Conservation (phyloP, 2,888 invertebrate species). For the Nebria salina region DNA sequence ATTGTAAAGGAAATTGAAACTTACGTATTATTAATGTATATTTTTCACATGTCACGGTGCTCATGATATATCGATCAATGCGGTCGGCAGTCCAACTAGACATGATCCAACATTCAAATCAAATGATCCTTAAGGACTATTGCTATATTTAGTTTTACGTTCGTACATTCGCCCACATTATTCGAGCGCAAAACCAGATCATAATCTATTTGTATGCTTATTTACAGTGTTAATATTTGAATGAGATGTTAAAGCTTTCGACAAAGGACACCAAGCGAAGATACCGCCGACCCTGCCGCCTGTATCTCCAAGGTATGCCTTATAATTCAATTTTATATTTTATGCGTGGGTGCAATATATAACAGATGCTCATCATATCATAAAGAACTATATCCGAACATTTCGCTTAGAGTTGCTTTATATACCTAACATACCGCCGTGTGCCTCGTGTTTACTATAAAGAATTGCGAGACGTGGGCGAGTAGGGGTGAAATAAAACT, state of each 20-base stretch:
- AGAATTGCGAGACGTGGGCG: neutral
- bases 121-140: neutral
- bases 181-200: too few species aligned
- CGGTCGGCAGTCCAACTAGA: neutral
- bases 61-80: slow-evolving; percentile 24
- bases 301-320: neutral
- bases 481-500: neutral
- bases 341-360: neutral
- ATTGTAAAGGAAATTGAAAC: slow-evolving; percentile 8
- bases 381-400: neutral
- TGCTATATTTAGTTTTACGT: neutral
- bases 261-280: neutral
- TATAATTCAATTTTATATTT: neutral
- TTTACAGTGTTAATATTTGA: too few species aligned
- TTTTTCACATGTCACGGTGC: slow-evolving; percentile 29
- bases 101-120: neutral
- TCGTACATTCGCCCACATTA: too few species aligned
- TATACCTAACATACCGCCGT: neutral
- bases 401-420: neutral
- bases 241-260: neutral
- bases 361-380: neutral
- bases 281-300: neutral
- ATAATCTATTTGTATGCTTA: too few species aligned
- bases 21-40: slow-evolving; percentile 29
- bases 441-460: neutral